Evolutionary conservation across 2,113 vertebrate species (phyloP).

Genomic region (Chaetura pelagica): DNA sequence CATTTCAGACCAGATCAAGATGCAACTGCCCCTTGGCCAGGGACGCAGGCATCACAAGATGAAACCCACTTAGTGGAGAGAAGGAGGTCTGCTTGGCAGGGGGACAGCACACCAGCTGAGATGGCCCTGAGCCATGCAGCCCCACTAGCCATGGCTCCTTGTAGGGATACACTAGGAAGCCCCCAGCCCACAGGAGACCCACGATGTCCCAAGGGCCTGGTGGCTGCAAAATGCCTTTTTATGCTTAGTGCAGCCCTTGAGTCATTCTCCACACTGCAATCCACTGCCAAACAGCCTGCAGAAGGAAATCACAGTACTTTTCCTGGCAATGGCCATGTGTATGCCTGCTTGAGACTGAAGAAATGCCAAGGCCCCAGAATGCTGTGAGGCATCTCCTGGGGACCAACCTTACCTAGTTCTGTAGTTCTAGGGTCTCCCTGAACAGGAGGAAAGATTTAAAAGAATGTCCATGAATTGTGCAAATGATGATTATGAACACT

Average conservation of each 20-base stretch:
- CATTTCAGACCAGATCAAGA: not conserved
- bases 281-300: not conserved
- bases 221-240: not conserved
- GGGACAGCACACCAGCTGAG: not conserved
- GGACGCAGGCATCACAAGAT: not conserved
- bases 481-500: not conserved
- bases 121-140: not conserved
- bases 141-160: not conserved
- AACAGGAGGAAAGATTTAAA: not conserved
- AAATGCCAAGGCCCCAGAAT: not conserved
- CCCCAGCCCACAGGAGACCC: not conserved
- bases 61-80: not conserved
- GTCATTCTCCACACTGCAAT: not conserved
- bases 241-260: not conserved
- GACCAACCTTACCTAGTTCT: not conserved
- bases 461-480: not conserved
- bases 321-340: not conserved
- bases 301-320: not conserved
- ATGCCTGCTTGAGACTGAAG: fast-evolving
- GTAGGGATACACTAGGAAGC: not conserved
- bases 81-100: not conserved
- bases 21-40: not conserved
- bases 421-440: not conserved
- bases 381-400: not conserved
- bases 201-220: not conserved